phyloP scores from a whole-genome alignment of 2,888 invertebrate species.

The Cinara cedri region DNA sequence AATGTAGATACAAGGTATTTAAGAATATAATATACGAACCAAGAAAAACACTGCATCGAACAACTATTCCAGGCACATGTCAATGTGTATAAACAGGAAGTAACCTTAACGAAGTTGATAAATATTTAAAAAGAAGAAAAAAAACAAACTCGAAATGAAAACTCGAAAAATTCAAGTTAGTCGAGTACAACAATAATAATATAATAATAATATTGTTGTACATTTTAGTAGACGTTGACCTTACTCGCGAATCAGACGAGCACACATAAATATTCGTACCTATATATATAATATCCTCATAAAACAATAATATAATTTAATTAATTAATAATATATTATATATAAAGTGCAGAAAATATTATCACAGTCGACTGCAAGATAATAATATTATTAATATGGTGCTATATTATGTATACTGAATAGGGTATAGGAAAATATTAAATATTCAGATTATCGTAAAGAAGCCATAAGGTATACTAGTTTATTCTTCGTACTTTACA shows the following conservation, averaged over 20 bases:
- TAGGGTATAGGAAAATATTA: background rate
- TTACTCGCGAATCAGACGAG: background rate
- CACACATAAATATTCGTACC: background rate
- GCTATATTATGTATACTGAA: too few relatives aligned
- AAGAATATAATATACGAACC: too few relatives aligned
- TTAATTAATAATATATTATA: slow-evolving; percentile 14
- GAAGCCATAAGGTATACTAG: slow-evolving; percentile 22
- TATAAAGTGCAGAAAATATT: background rate
- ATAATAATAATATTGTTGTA: background rate
- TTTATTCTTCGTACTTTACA: too few relatives aligned
- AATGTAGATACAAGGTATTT: too few relatives aligned
- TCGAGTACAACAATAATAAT: background rate
- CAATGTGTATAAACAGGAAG: slow-evolving; percentile 40
- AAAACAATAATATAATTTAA: background rate
- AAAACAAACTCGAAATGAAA: slow-evolving; percentile 17
- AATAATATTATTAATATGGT: too few relatives aligned
- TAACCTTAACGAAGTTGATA: background rate
- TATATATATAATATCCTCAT: background rate
- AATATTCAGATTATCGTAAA: slow-evolving; percentile 21
- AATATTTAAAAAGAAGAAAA: slow-evolving; percentile 11
- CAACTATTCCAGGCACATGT: background rate
- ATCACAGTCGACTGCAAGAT: slow-evolving; percentile 37
- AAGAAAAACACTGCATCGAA: slow-evolving; percentile 28
- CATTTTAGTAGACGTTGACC: slow-evolving; percentile 7
- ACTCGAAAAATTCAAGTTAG: background rate